Conservation (phyloP, 2,797 vertebrate genomes). For the Atherinosoma microstoma region DNA sequence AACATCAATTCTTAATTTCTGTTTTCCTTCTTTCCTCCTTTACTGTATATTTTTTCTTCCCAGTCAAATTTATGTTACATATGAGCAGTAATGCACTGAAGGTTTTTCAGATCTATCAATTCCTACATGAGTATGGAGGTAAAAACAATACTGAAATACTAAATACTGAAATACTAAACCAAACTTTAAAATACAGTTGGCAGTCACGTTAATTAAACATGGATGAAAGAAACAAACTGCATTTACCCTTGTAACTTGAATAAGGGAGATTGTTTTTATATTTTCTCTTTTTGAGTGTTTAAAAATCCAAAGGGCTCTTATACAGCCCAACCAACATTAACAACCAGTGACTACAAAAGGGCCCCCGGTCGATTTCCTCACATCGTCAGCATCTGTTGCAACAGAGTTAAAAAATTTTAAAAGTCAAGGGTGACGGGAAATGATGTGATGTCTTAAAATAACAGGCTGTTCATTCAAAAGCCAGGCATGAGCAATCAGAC, state of each 20-base stretch:
- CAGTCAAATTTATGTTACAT: too few relatives aligned
- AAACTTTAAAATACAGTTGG: not conserved
- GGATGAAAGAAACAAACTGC: not conserved
- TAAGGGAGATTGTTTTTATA: not conserved
- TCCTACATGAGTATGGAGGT: not conserved
- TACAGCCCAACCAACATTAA: too few relatives aligned
- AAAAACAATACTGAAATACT: not conserved
- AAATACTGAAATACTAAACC: not conserved
- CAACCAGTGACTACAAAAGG: too few relatives aligned
- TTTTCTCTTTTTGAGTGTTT: not conserved
- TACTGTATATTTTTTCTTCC: too few relatives aligned
- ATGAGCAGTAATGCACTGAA: too few relatives aligned
- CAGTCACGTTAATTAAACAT: not conserved
- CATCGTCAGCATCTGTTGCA: not conserved
- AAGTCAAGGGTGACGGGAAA: not conserved
- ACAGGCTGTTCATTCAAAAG: not conserved
- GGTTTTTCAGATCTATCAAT: too few relatives aligned
- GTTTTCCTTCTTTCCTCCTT: too few relatives aligned
- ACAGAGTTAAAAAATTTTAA: not conserved
- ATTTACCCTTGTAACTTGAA: not conserved
- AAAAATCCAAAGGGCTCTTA: not conserved
- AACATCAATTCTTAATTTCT: too few relatives aligned
- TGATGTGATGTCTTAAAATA: not conserved
- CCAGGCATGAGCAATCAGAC: not conserved
- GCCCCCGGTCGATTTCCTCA: too few relatives aligned